Evolutionary conservation across 2,888 invertebrate genomes (phyloP), one percentile per base, ranked within the genome.

Genomic region (Pollenia griseotomentosa): DNA sequence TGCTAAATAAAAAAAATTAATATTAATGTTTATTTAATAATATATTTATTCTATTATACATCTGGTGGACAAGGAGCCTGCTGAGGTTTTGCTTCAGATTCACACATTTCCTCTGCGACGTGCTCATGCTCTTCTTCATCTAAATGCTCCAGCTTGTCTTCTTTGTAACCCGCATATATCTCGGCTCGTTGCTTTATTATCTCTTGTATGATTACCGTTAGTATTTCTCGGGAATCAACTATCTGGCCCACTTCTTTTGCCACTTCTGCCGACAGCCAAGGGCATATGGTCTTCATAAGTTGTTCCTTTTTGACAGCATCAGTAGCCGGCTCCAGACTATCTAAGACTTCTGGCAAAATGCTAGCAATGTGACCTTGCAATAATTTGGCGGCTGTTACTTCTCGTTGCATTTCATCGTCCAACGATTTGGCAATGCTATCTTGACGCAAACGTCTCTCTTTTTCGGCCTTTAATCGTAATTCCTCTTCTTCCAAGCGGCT

Each of bases 291-390:
- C 79, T 97, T 95, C 94, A 97, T 97, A 78, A 96, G 95, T 89
- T 97, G 96, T 90, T 92, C 92, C 79, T 92, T 92, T 86, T 92
- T 92, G 0, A 91, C 91, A 7, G 92, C 92, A 89, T 94, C 93
- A 16, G 91, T 91, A 74, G 92, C 91, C 10, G 94, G 93, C 87
- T 94, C 93, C 61, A 98, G 95, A 75, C 96, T 97, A 90, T 97
- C 97, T 89, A 98, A 95, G 89, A 97, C 97, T 73, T 96, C 95
- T 16, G 98, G 98, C 91, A 98, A 95, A 91, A 98, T 95, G 93
- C 97, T 97, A 40, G 97, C 96, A 92, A 98, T 96, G 94, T 98
- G 97, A 87, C 97, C 97, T 90, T 97, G 97, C 91, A 98, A 95
- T 86, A 98, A 95, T 88, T 97, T 96, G 42, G 97, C 96, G 1